Base-by-base conservation (phyloP, 2,888 invertebrate species). In the Actias luna region DNA sequence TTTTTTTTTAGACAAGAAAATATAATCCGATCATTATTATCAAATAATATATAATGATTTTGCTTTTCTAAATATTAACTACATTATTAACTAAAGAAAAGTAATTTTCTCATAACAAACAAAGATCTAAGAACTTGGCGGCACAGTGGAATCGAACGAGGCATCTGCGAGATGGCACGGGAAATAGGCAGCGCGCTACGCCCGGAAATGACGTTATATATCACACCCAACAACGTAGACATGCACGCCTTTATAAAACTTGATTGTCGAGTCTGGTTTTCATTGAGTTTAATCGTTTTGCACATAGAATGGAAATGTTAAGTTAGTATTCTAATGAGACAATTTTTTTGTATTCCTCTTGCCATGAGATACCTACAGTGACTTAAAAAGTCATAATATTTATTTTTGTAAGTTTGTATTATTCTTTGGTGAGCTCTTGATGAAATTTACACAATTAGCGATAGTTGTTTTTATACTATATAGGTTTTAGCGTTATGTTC, bases 141-240 rank as follows among this genome's bases (percentile, higher is more conserved):
- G 46, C 12, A 22, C 2, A 25, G 46, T 22, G 22, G 22, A 74
- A 63, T 66, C 42, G 65, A 68, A 64, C 63, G 61, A 67, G 65
- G 61, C 63, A 65, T 63, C 67, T 71, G 69, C 68, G 46, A 46
- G 46, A 69, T 70, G 68, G 70, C 69, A 66, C 63, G 68, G 74
- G 74, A 76, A 78, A 77, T 74, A 71, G 68, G 65, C 67, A 67
- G 67, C 64, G 67, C 64, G 65, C 59, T 61, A 63, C 63, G 59
- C 22, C 16, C 65, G 75, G 77, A 76, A 75, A 74, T 76, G 73
- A 78, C 71, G 72, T 72, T 66, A 74, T 74, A 75, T 73, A 73
- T 79, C 69, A 74, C 67, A 65, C 65, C 67, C 67, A 63, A 67
- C 63, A 22, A 46, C 18, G 63, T 71, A 64, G 70, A 65, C 46